phyloP scores from a whole-genome alignment of 2,113 vertebrate species.

The Gnathochromis pfefferi region DNA sequence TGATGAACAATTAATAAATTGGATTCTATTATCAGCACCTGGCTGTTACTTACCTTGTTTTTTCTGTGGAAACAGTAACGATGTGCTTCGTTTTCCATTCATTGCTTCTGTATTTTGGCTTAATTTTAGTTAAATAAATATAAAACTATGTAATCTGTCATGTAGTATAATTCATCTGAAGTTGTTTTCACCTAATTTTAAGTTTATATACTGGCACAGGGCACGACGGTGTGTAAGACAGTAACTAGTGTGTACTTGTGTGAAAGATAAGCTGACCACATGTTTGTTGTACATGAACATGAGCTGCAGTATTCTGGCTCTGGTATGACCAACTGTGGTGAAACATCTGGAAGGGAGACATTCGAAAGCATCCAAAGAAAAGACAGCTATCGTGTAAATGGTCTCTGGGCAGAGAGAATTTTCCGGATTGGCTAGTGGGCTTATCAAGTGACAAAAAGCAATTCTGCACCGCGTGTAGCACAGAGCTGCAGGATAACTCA shows the following conservation, averaged over 20 bases:
- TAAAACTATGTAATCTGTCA: background rate
- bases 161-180: background rate
- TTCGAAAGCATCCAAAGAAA: background rate
- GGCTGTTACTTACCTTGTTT: background rate
- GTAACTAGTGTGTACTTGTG: background rate
- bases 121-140: background rate
- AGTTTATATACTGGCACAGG: background rate
- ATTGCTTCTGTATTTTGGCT: background rate
- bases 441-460: slow-evolving; percentile 42
- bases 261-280: background rate
- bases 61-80: background rate
- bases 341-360: background rate
- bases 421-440: slow-evolving; percentile 4
- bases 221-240: background rate
- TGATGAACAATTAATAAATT: background rate
- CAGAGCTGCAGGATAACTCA: background rate
- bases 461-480: slow-evolving; percentile 6
- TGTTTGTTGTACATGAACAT: background rate
- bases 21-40: background rate
- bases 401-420: slow-evolving; percentile 39
- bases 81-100: background rate
- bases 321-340: background rate
- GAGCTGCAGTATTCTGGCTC: background rate
- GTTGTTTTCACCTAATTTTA: background rate
- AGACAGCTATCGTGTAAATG: background rate